phyloP scores from a whole-genome alignment of 2,113 vertebrate genomes.

The Haplochromis vanheusdeni region DNA sequence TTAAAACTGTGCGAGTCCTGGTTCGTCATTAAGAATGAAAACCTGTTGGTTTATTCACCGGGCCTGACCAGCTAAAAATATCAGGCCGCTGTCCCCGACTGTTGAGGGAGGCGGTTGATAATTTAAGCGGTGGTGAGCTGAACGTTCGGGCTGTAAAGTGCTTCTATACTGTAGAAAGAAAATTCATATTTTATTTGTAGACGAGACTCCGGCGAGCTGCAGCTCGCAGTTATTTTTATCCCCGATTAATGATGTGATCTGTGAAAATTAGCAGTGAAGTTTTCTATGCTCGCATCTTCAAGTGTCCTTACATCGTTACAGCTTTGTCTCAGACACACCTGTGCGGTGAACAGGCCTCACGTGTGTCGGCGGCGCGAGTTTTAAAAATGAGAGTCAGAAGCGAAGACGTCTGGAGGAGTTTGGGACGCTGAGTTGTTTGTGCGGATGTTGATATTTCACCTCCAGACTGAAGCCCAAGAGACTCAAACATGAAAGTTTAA shows the following conservation, averaged over 20 bases:
- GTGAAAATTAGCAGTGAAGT: neutral
- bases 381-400: neutral
- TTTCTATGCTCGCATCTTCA: neutral
- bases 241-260: neutral
- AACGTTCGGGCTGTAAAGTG: neutral
- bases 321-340: neutral
- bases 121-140: neutral
- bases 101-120: neutral
- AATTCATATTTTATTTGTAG: neutral
- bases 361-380: neutral
- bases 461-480: neutral
- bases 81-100: neutral
- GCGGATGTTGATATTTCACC: neutral
- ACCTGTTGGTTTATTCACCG: neutral
- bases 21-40: neutral
- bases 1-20: neutral
- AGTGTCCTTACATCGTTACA: neutral
- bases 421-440: neutral
- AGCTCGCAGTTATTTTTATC: neutral
- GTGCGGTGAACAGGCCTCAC: neutral
- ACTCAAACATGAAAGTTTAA: slow-evolving; percentile 22
- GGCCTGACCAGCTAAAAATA: neutral
- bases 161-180: neutral
- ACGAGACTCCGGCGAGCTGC: neutral
- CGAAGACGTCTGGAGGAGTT: neutral